Percentiles rank a stretch among this genome's conserved stretches.
phyloP scores from a whole-genome alignment of 1,140 invertebrate species.

The Nephila pilipes region DNA sequence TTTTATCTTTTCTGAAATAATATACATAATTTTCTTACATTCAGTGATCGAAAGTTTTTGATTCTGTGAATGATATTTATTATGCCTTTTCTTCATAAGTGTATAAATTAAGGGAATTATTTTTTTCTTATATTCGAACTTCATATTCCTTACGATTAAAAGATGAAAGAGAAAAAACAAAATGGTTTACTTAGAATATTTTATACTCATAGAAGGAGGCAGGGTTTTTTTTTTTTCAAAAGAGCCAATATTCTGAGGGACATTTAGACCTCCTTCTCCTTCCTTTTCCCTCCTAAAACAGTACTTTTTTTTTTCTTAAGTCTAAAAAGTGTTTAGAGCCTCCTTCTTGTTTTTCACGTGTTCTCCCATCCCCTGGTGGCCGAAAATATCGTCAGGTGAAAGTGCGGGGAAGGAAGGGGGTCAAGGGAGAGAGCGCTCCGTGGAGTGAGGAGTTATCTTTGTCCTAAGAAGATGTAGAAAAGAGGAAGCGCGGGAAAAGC shows the following conservation, averaged over 20 bases:
- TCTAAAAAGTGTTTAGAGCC: not conserved
- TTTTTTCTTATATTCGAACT: too few relatives aligned
- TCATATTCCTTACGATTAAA: too few relatives aligned
- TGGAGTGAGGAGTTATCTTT: conserved; percentile 51
- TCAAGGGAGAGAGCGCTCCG: not conserved
- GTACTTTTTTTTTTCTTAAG: not conserved
- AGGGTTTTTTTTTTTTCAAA: not conserved
- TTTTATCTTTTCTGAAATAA: too few relatives aligned
- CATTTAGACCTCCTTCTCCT: not conserved
- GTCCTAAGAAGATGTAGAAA: conserved; percentile 54
- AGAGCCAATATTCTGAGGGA: not conserved
- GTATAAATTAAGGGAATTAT: too few relatives aligned
- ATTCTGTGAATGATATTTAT: too few relatives aligned
- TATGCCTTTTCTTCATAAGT: too few relatives aligned
- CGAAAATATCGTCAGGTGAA: not conserved
- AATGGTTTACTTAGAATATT: too few relatives aligned
- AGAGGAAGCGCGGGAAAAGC: conserved; percentile 39
- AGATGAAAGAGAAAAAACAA: too few relatives aligned
- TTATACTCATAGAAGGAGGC: too few relatives aligned
- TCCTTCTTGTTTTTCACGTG: not conserved
- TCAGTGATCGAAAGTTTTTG: too few relatives aligned
- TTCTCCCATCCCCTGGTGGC: not conserved
- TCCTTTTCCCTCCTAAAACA: not conserved
- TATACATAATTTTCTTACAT: too few relatives aligned
- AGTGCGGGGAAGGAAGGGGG: not conserved